Conservation (phyloP, 1,140 invertebrate species). For the Ladona fulva region DNA sequence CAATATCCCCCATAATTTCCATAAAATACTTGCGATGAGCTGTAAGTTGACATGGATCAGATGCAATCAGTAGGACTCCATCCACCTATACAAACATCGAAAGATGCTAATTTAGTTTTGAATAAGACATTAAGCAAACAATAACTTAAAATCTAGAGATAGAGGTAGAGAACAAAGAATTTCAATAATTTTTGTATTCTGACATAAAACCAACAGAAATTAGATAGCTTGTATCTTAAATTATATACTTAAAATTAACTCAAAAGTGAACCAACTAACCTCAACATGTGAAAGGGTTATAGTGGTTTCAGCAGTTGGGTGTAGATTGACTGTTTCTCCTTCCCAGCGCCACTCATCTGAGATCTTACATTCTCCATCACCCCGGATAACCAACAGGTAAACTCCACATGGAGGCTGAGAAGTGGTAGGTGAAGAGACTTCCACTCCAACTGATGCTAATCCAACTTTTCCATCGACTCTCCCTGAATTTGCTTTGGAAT, state of each 20-base stretch:
- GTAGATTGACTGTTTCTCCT: conserved; percentile 22
- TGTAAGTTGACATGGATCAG: conserved; percentile 34
- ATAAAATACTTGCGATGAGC: conserved; percentile 35
- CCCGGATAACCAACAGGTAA: neutral
- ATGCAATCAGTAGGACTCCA: conserved; percentile 38
- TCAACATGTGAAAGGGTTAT: conserved; percentile 39
- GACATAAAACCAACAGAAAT: no score
- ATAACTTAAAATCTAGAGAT: no score
- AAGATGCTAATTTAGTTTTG: conserved; percentile 15
- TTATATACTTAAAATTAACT: neutral
- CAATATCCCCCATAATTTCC: conserved; percentile 33
- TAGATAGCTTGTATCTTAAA: neutral
- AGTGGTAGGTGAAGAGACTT: neutral
- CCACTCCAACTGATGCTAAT: neutral
- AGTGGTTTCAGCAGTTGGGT: conserved; percentile 36
- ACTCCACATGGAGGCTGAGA: neutral
- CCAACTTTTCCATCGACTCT: neutral
- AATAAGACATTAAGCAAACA: no score
- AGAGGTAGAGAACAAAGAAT: no score
- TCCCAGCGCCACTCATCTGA: conserved; percentile 14
- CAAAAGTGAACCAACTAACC: conserved; percentile 26
- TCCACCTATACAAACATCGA: conserved; percentile 31
- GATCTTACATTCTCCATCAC: neutral
- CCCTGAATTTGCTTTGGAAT: neutral
- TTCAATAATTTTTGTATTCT: no score